These are phyloP conservation scores for Gastrophysa polygoni DNA, from an alignment of 2,888 invertebrate genomes.

Conservation along the genomic window DNA sequence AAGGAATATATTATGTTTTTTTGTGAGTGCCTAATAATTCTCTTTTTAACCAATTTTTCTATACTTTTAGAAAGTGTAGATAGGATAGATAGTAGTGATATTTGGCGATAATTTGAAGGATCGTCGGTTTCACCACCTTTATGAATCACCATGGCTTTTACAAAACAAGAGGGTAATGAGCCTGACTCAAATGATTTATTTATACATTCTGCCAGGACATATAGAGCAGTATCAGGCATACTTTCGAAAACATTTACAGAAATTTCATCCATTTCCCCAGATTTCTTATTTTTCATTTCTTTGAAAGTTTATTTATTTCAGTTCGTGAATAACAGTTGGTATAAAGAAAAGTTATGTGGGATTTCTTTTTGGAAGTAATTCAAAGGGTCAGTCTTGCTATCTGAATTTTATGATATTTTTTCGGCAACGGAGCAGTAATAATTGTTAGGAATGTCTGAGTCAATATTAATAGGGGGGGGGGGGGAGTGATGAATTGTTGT, in stretches of 20 bases:
- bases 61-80: conserved; percentile 1
- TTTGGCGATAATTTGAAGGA: conserved; percentile 1
- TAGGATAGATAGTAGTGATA: neutral
- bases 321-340: conserved; percentile 5
- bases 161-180: neutral
- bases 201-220: neutral
- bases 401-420: conserved; percentile 3
- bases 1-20: neutral
- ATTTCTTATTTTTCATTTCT: neutral
- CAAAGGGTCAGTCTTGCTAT: conserved; percentile 1
- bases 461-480: conserved; percentile 9
- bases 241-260: too few relatives aligned
- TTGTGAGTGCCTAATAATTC: neutral
- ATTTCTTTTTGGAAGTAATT: neutral
- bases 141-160: neutral
- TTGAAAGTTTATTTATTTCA: neutral
- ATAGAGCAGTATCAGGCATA: neutral
- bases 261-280: neutral
- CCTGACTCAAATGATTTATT: neutral
- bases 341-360: neutral
- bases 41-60: neutral
- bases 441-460: conserved; percentile 1
- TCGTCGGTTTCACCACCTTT: neutral
- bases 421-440: conserved; percentile 6
- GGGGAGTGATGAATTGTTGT: neutral